Evolutionary conservation across 2,113 vertebrate genomes (phyloP), one percentile per base, ranked within the genome.

Genomic region (Dascyllus trimaculatus): DNA sequence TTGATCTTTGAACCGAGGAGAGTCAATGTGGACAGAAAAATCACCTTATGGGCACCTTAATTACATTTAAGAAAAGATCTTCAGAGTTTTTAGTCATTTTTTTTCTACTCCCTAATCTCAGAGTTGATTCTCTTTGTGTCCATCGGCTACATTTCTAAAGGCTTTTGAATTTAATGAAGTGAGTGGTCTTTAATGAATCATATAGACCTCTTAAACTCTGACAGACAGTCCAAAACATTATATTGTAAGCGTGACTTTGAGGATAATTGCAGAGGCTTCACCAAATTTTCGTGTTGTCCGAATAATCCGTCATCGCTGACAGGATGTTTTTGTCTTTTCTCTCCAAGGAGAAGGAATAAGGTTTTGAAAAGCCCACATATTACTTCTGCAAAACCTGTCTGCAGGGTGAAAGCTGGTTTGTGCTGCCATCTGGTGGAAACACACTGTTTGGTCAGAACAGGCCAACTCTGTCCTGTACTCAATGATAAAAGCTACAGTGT

Each of bases 381-480:
- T 22, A 19, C 59, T 4, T 57, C 22, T 62, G 51, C 51, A 19
- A 17, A 48, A 11, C 13, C 21, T 10, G 53, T 48, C 8, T 51
- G 6, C 19, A 24, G 51, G 15, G 10, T 56, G 32, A 69, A 66
- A 56, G 63, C 51, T 51, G 52, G 43, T 54, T 32, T 19, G 17
- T 80, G 51, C 67, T 88, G 89, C 87, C 86, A 78, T 75, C 91
- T 93, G 17, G 43, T 88, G 91, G 88, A 38, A 2, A 72, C 4
- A 38, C 4, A 15, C 6, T 17, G 26, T 52, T 1, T 65, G 1
- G 26, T 53, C 40, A 52, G 15, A 69, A 15, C 7, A 52, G 59
- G 24, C 24, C 2, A 49, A 21, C 9, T 7, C 22, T 19, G 3
- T 7, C 2, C 3, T 40, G 6, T 26, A 45, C 0, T 25, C 7